Base-by-base conservation (phyloP, 1,140 invertebrate genomes). In the Caerostris extrusa region DNA sequence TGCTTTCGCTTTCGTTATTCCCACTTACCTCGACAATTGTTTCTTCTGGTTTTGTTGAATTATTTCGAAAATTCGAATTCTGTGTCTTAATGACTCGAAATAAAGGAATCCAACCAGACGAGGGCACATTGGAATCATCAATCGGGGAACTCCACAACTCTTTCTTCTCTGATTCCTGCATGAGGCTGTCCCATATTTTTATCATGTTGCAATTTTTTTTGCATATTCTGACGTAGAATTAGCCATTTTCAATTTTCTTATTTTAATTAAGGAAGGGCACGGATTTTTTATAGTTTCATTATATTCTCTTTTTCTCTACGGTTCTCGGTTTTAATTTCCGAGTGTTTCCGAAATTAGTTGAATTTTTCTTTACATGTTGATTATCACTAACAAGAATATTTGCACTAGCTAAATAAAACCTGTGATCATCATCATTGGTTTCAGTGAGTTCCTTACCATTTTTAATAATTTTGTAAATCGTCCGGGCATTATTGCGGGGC, bases 31-130 rank as follows among this genome's bases (percentile, higher is more conserved):
- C 61, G 12, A 3, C 69, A 19, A 81, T 67, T 50, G 3, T 17
- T 4, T 34, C 12, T 19, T 60, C n/a, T 89, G 61, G 17, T 60
- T 34, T 19, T 87, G 85, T 6, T 17, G 58, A 60, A 87, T 8
- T 14, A 10, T 61, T 56, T 55, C 81, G 55, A 34, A 34, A 34
- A 34, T 34, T 34, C 34, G 34, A 34, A 34, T 34, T 34, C 8
- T 12, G n/a, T 69, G 17, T 50, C 19, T 69, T 77, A 17, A 64
- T 53, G 10, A 82, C 67, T 53, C 50, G 60, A 8, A 93, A 34
- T 7, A 93, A 60, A n/a, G 92, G 92, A 55, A 93, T 64, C 92
- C 92, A 93, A n/a, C 92, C 92, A 34, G 92, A 93, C 12, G 19
- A 64, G 17, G 92, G 86, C n/a, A 93, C 53, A 55, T 87, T 88